These are phyloP conservation scores for Trididemnum clinides DNA, from an alignment of 23 tunicate genomes.

Conservation along the genomic window DNA sequence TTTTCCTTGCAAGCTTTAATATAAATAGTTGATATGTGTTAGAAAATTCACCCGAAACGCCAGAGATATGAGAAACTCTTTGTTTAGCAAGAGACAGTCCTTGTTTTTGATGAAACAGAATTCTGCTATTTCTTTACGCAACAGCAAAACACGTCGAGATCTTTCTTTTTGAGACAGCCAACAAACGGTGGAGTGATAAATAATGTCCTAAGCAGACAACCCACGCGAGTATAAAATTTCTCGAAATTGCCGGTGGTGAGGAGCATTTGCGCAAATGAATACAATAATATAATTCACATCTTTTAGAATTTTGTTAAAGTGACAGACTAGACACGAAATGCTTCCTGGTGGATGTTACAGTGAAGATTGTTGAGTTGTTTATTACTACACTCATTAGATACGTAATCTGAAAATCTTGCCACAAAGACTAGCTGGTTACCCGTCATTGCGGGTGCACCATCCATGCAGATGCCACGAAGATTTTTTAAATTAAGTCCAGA, in stretches of 20 bases:
- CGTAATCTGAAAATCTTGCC: constrained; percentile 48
- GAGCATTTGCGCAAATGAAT: too few relatives aligned
- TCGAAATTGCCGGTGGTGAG: too few relatives aligned
- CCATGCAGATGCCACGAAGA: too few relatives aligned
- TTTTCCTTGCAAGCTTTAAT: background rate
- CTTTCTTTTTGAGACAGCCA: constrained; percentile 61
- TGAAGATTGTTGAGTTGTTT: constrained; percentile 31
- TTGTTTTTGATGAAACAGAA: constrained; percentile 14
- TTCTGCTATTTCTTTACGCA: constrained; percentile 23
- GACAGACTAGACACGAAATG: too few relatives aligned
- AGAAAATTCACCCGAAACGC: constrained; percentile 51
- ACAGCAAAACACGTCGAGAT: constrained; percentile 26
- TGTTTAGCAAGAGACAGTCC: constrained; percentile 11
- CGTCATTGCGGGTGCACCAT: too few relatives aligned
- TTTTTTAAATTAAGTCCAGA: constrained; percentile 1
- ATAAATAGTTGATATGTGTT: too few relatives aligned
- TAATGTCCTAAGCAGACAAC: constrained; percentile 41
- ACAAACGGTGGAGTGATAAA: constrained; percentile 45
- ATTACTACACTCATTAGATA: too few relatives aligned
- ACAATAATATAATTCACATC: constrained; percentile 28
- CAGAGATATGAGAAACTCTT: constrained; percentile 31
- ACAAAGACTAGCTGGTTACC: constrained; percentile 40
- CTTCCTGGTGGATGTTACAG: constrained; percentile 44
- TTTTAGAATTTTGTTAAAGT: constrained; percentile 9
- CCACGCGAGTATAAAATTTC: too few relatives aligned